Evolutionary conservation across 2,888 invertebrate genomes (phyloP), one percentile per base, ranked within the genome.

Genomic region (Thereva nobilitata): DNA sequence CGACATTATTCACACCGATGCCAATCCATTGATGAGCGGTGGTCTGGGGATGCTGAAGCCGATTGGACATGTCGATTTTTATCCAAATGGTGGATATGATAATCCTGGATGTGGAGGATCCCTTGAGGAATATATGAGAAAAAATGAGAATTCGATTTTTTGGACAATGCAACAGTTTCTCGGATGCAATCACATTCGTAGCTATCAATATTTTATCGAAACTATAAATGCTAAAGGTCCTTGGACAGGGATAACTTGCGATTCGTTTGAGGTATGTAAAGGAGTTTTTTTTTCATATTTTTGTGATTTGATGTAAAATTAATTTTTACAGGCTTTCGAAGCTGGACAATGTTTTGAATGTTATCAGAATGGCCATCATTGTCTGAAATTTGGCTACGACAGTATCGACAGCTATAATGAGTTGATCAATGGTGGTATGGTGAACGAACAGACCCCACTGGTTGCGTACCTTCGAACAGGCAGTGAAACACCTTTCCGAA

Each of bases 31-130:
- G 49, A 12, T 56, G 49, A 66, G 56, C 61, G 67, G 76, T 84
- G 87, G 87, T 63, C 84, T 95, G 66, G 95, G 96, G 7, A 90
- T 93, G 77, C 86, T 87, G 5, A 91, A 92, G 74, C 85, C 90
- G 0, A 87, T 92, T 53, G 95, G 93, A 0, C 94, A 95, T 78
- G 89, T 94, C 4, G 96, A 96, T 79, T 95, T 94, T 80, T 96
- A 89, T 77, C 94, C 95, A 0, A 96, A 96, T 76, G 94, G 93
- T 0, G 95, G 95, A 0, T 85, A 87, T 5, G 86, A 87, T 67
- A 95, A 91, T 76, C 91, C 91, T 0, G 92, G 91, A 41, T 87
- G 87, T 72, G 80, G 80, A 68, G 78, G 81, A 61, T 85, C 84
- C 41, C 83, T 90, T 9, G 82, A 86, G 57, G 86, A 87, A 69